Base-by-base conservation (phyloP, 2,888 invertebrate genomes). In the Andrena chrysosceles region DNA sequence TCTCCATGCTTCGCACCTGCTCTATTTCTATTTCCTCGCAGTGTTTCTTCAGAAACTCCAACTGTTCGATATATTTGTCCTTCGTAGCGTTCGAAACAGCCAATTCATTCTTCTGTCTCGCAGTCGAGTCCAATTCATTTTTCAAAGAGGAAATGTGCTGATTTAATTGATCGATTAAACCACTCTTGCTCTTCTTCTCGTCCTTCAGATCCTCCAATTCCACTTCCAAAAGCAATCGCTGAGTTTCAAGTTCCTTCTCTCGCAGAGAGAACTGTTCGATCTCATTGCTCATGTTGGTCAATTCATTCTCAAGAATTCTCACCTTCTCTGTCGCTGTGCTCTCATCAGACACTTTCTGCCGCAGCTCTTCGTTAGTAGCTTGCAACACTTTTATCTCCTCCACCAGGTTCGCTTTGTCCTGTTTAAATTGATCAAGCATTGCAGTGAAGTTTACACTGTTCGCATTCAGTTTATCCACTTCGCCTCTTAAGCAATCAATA, bases 361-460 rank as follows among this genome's bases (percentile, higher is more conserved):
- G 48, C 8, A 91, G 60, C 16, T 85, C 73, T 33, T 86, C 81
- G 35, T 90, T 91, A 23, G 68, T 35, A n/a, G 42, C 59, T 64
- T 83, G 91, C 48, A 92, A 81, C 0, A 48, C 29, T 2, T 90
- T 88, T 5, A 91, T 89, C 77, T 91, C 90, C 8, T 80, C 29
- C 10, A 81, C 2, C 2, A 86, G 42, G 23, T 49, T 67, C 13
- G 35, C 73, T 23, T 79, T 86, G n/a, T 83, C 87, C 13, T 6
- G 29, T 64, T 63, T 72, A n/a, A 79, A 80, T 35, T 76, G 62
- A 5, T 74, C 52, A 16, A 86, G 35, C 49, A 26, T 62, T 4
- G n/a, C 42, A 23, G 33, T 63, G 7, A 85, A 63, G 6, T 62
- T 60, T 6, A n/a, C 59, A 13, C 64, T 77, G 0, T 66, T 70